Percentiles rank a stretch among this genome's conserved stretches.
phyloP scores from a whole-genome alignment of 2,888 invertebrate species.

The Mylabris sibirica region DNA sequence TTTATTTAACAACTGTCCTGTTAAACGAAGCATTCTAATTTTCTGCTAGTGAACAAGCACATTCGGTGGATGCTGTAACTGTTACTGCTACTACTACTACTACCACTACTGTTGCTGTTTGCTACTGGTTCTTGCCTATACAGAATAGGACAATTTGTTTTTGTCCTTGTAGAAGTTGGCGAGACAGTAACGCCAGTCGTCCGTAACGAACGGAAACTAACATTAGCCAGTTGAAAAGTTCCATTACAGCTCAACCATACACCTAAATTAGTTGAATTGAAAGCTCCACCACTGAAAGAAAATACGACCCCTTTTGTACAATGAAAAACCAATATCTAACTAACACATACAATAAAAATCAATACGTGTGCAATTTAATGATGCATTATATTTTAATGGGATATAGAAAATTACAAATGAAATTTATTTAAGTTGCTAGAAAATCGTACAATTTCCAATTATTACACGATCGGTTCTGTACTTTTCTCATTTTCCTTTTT shows the following conservation, averaged over 20 bases:
- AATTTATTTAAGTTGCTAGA: neutral
- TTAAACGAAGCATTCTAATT: conserved; percentile 11
- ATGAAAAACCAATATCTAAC: conserved; percentile 22
- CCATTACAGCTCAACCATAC: conserved; percentile 53
- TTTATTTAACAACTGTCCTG: neutral
- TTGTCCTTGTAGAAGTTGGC: conserved; percentile 23
- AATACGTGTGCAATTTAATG: conserved; percentile 49
- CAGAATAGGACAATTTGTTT: conserved; percentile 30
- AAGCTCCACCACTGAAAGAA: conserved; percentile 37
- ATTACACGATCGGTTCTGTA: neutral
- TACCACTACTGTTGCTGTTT: neutral
- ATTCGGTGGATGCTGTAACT: neutral
- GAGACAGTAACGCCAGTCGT: conserved; percentile 36
- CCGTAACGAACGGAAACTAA: conserved; percentile 46
- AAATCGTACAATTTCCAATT: neutral
- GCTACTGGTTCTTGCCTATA: neutral
- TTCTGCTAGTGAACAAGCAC: conserved; percentile 8
- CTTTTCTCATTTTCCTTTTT: neutral
- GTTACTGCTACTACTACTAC: neutral
- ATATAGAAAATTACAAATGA: conserved; percentile 37
- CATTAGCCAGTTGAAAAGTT: conserved; percentile 54
- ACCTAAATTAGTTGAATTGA: conserved; percentile 54
- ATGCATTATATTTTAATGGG: conserved; percentile 55
- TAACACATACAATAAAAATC: conserved; percentile 34
- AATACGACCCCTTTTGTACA: conserved; percentile 21